Evolutionary conservation across 2,888 invertebrate species (phyloP), one percentile per base, ranked within the genome.

Genomic region (Conomelus anceps): DNA sequence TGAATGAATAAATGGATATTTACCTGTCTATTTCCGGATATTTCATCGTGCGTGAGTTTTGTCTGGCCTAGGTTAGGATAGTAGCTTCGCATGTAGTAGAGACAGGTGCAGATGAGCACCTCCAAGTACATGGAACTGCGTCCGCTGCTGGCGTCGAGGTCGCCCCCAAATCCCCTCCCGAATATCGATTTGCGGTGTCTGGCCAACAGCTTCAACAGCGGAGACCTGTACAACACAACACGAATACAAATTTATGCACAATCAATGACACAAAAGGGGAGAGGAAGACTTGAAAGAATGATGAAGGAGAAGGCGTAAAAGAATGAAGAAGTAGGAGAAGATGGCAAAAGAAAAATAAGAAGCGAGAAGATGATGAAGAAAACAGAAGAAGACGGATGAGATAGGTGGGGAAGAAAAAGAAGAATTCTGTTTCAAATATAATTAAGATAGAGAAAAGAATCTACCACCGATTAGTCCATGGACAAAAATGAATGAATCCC

Each of bases 81-180:
- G 93, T 96, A 97, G 89, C 97, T 97, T 87, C 98, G 94, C 0
- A 97, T 95, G 92, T 96, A 98, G 93, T 97, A 97, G 89, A 98
- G 94, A 92, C 97, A 96, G 85, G 97, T 94, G 0, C 96, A 95
- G 90, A 96, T 94, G 34, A 98, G 93, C 17, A 97, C 95, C 93
- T 98, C 98, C 89, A 98, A 93, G 92, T 97, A 96, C 95, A 97
- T 97, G 92, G 96, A 96, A 41, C 96, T 96, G 22, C 96, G 94
- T 17, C 41, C 11, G 34, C 34, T 91, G 85, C 90, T 90, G 22
- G 91, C 90, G 89, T 91, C 94, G 11, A 96, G 93, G 84, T 95
- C 95, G 0, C 96, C 96, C 9, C 94, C 93, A 92, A 96, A 96
- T 22, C 95, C 95, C 91, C 95, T 94, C 11, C 96, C 98, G 89